A percentile compares a stretch with the other conserved stretches of the same genome.
These are phyloP conservation scores for Raja brachyura DNA, from an alignment of 2,113 vertebrate species.

Conservation along the genomic window DNA sequence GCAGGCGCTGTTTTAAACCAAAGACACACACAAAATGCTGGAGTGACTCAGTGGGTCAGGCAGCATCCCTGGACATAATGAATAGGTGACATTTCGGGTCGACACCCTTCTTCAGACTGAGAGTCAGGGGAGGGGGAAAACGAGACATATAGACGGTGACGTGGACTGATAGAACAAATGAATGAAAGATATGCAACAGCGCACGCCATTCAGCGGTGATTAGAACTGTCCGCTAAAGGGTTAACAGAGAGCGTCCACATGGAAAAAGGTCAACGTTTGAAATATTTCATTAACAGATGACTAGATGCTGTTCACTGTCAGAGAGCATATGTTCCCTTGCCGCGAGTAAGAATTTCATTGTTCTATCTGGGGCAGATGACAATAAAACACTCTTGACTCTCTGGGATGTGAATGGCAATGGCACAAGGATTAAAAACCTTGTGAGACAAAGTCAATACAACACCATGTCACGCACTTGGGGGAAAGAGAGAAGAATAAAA, in stretches of 20 bases:
- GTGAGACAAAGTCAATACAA: not conserved
- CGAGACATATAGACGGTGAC: too few relatives aligned
- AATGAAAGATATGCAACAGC: not conserved
- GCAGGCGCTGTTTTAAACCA: too few relatives aligned
- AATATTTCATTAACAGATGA: not conserved
- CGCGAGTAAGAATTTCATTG: too few relatives aligned
- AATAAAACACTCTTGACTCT: too few relatives aligned
- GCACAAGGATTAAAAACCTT: not conserved
- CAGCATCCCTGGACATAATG: too few relatives aligned
- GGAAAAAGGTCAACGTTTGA: not conserved
- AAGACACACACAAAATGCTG: too few relatives aligned
- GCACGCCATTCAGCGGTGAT: not conserved
- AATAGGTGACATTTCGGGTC: too few relatives aligned
- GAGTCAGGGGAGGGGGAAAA: too few relatives aligned
- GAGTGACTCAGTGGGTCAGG: too few relatives aligned
- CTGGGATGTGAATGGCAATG: not conserved
- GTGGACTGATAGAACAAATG: too few relatives aligned
- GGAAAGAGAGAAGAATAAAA: not conserved
- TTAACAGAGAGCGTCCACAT: slow-evolving; percentile 9
- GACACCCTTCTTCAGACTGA: too few relatives aligned
- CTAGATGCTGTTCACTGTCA: not conserved
- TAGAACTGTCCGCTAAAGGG: not conserved
- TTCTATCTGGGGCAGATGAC: too few relatives aligned
- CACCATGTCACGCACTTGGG: not conserved
- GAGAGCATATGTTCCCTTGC: not conserved